phyloP scores from a whole-genome alignment of 2,797 vertebrate species.

The Lepus townsendii region DNA sequence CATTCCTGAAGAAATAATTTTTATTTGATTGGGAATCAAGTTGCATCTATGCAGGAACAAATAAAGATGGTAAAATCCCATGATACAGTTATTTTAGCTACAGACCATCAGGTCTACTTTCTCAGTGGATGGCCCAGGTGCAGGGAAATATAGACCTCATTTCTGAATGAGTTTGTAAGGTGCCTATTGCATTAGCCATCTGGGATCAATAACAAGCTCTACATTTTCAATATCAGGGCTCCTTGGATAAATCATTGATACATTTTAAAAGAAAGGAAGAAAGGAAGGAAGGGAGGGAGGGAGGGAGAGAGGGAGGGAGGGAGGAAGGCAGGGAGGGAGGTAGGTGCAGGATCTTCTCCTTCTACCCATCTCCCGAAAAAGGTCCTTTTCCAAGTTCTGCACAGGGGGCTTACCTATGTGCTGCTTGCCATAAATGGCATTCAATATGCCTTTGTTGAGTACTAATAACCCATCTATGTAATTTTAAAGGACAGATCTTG shows the following conservation, averaged over 20 bases:
- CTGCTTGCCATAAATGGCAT: background rate
- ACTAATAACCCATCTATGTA: background rate
- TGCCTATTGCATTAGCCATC: background rate
- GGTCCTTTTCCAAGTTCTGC: background rate
- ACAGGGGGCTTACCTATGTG: background rate
- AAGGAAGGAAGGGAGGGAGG: background rate
- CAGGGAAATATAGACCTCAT: background rate
- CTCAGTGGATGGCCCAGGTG: background rate
- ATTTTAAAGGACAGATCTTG: background rate
- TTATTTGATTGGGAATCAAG: background rate
- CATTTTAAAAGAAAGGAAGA: background rate
- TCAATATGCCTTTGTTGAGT: background rate
- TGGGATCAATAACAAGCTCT: background rate
- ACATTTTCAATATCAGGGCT: background rate
- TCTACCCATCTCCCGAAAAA: background rate
- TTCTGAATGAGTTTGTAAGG: background rate
- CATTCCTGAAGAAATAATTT: conserved; percentile 14
- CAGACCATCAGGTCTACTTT: background rate
- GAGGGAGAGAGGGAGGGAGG: no score
- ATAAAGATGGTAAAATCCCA: background rate
- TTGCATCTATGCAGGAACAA: background rate
- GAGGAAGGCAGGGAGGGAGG: no score
- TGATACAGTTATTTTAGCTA: background rate
- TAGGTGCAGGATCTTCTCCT: background rate
- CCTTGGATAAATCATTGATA: background rate